A percentile compares a stretch with the other conserved stretches of the same genome.
phyloP scores from a whole-genome alignment of 2,888 invertebrate genomes.

The Drosophila yooni region DNA sequence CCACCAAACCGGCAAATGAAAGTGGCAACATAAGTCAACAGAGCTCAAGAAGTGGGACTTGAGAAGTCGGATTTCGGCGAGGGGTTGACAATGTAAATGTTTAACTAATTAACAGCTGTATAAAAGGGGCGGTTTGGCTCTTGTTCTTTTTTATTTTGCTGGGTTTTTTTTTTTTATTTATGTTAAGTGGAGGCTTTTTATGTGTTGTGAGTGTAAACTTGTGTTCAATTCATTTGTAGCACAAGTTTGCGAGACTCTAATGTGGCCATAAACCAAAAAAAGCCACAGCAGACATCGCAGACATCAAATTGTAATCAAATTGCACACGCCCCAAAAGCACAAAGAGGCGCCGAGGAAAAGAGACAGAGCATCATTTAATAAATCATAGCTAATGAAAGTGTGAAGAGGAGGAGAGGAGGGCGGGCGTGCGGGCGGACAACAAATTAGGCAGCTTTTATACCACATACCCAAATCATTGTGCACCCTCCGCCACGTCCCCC shows the following conservation, averaged over 20 bases:
- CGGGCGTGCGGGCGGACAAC: constrained; percentile 12
- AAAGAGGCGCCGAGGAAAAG: constrained; percentile 24
- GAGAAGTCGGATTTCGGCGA: constrained; percentile 2
- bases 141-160: constrained; percentile 2
- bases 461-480: constrained; percentile 19
- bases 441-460: constrained; percentile 58
- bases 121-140: constrained; percentile 16
- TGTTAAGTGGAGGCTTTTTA: background rate
- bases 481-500: background rate
- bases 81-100: constrained; percentile 52
- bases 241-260: constrained; percentile 61
- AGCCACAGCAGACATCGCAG: constrained; percentile 49
- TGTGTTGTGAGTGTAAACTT: constrained; percentile 19
- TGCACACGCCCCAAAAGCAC: constrained; percentile 40
- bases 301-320: constrained; percentile 71
- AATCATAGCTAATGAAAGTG: constrained; percentile 65
- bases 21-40: constrained; percentile 57
- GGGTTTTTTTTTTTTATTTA: background rate
- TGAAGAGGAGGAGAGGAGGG: background rate
- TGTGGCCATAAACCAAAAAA: constrained; percentile 62
- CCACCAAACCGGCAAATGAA: constrained; percentile 42
- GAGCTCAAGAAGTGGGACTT: constrained; percentile 24
- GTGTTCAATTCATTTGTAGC: constrained; percentile 55
- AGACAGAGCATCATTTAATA: constrained; percentile 69
- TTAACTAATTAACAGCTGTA: constrained; percentile 76